Conservation (phyloP, 2,888 invertebrate genomes). For the Zygogramma bicolorata region DNA sequence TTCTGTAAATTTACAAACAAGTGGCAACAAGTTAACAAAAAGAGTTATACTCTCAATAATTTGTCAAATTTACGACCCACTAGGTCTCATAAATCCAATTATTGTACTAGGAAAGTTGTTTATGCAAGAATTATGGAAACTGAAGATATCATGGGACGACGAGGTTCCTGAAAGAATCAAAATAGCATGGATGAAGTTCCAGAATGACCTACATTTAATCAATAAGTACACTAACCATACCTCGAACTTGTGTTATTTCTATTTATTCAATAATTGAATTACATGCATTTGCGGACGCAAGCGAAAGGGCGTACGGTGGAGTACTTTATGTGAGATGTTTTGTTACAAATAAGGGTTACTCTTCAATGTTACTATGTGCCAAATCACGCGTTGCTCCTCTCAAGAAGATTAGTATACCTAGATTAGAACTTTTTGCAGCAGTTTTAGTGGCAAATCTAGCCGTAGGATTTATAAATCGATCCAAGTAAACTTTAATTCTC, state of each 20-base stretch:
- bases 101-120: conserved; percentile 2
- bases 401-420: conserved; percentile 15
- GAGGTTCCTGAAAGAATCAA: neutral
- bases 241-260: neutral
- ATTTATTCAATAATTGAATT: neutral
- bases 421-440: conserved; percentile 16
- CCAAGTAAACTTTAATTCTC: neutral
- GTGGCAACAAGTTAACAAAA: neutral
- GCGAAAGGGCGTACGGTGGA: conserved; percentile 17
- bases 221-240: neutral
- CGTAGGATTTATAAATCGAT: neutral
- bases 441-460: neutral
- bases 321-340: neutral
- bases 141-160: conserved; percentile 3
- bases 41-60: neutral
- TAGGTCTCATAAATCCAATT: neutral
- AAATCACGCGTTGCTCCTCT: conserved; percentile 22
- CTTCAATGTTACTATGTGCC: neutral
- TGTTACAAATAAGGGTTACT: neutral
- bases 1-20: neutral
- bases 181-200: neutral
- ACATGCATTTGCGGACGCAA: conserved; percentile 11
- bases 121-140: conserved; percentile 11
- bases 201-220: neutral
- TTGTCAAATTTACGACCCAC: conserved; percentile 9